Evolutionary conservation across 2,113 vertebrate genomes (phyloP), one percentile per base, ranked within the genome.

Genomic region (Aspidoscelis tigris): DNA sequence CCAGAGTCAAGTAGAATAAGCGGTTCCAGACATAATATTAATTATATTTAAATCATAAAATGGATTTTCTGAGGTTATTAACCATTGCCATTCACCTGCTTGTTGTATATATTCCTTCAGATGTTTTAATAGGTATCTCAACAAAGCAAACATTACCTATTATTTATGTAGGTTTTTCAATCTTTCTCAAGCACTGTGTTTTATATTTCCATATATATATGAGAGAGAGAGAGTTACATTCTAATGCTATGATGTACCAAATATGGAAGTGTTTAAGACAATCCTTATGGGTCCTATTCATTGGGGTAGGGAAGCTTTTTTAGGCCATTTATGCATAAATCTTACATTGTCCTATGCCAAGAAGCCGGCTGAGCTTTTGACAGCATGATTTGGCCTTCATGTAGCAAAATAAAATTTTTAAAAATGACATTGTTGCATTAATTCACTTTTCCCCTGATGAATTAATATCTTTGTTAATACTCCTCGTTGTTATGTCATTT

Each of bases 21-120:
- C 82, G 88, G 86, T 75, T 91, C 93, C 85, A 85, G 89, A 88
- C 88, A 93, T 93, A 88, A 95, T 94, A 95, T 95, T 95, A 93
- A 92, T 89, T 83, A 91, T 87, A 83, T 89, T 89, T 92, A 78
- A 89, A 87, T 87, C 12, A 88, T 91, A 92, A 92, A 89, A 88
- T 82, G 90, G 88, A 89, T 90, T 82, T 89, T 83, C 80, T 86
- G 81, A 81, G 81, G 75, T 93, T 90, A 69, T 81, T 93, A 92
- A 92, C 87, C 82, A 14, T 0, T 75, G 39, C 83, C 22, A 79
- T 1, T 86, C 73, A 12, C 78, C 53, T 90, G 88, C 88, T 84
- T 89, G 88, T 78, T 65, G 14, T 0, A 1, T 71, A 33, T 78
- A 24, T 85, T 72, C 79, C 81, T 89, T 88, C 84, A 90, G 41